Evolutionary conservation across 2,888 invertebrate species (phyloP).

Genomic region (Caenorhabditis sulstoni): DNA sequence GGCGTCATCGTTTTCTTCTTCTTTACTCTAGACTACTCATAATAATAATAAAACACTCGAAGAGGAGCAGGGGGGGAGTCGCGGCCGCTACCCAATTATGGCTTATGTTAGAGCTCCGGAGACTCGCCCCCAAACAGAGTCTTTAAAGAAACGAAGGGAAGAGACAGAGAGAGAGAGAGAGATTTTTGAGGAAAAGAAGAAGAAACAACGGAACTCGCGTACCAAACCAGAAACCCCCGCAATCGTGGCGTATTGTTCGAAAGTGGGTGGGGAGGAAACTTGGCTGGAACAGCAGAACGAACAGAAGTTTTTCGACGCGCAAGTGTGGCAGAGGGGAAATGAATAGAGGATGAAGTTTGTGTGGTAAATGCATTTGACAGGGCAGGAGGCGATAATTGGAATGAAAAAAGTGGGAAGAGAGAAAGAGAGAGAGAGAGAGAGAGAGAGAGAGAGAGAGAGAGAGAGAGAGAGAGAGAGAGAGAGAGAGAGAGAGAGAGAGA

Average conservation of each 20-base stretch:
- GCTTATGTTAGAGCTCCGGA: constrained; percentile 20
- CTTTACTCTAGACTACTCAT: constrained; percentile 29
- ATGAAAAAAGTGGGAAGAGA: neutral
- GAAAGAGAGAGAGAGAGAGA: constrained; percentile 14
- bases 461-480: constrained; percentile 18
- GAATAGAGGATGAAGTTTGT: constrained; percentile 20
- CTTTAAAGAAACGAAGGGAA: neutral
- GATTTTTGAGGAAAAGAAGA: neutral
- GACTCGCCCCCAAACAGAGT: neutral
- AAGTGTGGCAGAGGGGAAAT: constrained; percentile 8
- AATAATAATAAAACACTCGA: constrained; percentile 45
- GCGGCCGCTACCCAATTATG: constrained; percentile 42
- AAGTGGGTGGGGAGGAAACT: constrained; percentile 31
- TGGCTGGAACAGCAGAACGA: constrained; percentile 2
- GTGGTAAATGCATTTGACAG: constrained; percentile 49
- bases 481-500: constrained; percentile 11
- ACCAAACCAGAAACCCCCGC: neutral
- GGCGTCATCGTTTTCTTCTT: constrained; percentile 26
- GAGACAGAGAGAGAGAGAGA: neutral
- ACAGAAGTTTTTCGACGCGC: too few relatives aligned
- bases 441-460: too few relatives aligned
- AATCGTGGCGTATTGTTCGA: constrained; percentile 17
- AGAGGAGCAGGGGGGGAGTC: constrained; percentile 18
- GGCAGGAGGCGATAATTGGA: constrained; percentile 41
- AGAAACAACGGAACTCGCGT: neutral